phyloP scores from a whole-genome alignment of 1,140 invertebrate species.

The Drosophila arizonae region DNA sequence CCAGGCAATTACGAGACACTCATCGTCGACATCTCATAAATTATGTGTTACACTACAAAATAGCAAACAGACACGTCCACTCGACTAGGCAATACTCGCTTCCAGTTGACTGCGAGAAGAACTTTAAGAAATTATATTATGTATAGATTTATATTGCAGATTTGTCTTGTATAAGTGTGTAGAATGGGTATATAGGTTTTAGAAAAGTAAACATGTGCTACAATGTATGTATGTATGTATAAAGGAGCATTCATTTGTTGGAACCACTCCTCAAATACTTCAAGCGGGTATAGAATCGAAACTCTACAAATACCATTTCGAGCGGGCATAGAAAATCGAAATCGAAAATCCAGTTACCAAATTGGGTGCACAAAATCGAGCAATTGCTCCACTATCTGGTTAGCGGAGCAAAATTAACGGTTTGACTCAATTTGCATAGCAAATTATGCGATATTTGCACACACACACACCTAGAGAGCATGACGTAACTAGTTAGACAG shows the following conservation, averaged over 20 bases:
- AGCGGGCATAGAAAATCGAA: not conserved
- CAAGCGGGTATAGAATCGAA: too few relatives aligned
- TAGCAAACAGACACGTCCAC: not conserved
- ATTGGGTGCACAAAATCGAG: constrained; percentile 76
- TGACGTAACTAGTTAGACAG: constrained; percentile 53
- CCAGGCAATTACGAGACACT: constrained; percentile 27
- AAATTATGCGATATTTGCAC: constrained; percentile 80
- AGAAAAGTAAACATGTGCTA: too few relatives aligned
- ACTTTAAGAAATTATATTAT: too few relatives aligned
- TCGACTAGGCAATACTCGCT: not conserved
- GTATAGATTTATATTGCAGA: too few relatives aligned
- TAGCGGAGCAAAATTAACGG: constrained; percentile 65
- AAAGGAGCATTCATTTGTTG: too few relatives aligned
- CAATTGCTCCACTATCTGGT: constrained; percentile 51
- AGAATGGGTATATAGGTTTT: too few relatives aligned
- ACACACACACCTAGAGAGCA: constrained; percentile 19
- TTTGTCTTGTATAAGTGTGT: too few relatives aligned
- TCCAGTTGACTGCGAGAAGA: too few relatives aligned
- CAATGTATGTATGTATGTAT: too few relatives aligned
- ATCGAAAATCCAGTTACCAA: constrained; percentile 73
- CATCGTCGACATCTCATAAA: constrained; percentile 8
- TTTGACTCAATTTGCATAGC: constrained; percentile 76
- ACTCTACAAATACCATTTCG: not conserved
- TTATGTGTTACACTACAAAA: not conserved
- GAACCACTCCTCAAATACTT: too few relatives aligned